Percentiles rank a stretch among this genome's conserved stretches.
These are phyloP conservation scores for Boulengeromyrus knoepffleri DNA, from an alignment of 2,113 vertebrate species.

Conservation along the genomic window DNA sequence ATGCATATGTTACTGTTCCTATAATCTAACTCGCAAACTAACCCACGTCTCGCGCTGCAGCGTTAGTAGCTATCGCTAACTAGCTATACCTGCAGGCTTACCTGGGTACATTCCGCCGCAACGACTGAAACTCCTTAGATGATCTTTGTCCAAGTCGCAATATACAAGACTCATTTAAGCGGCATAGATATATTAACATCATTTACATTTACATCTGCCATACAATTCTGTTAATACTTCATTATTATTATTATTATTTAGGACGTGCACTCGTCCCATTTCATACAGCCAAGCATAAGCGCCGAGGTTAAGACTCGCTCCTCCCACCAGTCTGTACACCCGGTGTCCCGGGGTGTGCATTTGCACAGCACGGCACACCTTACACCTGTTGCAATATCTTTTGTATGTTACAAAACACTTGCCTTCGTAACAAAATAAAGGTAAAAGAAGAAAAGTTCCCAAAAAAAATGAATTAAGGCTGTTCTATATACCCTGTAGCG, in stretches of 20 bases:
- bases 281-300: background rate
- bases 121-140: background rate
- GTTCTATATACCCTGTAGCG: background rate
- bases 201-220: background rate
- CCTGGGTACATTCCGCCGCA: background rate
- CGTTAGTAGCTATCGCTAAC: background rate
- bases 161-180: background rate
- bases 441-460: background rate
- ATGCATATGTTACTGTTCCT: background rate
- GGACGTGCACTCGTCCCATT: background rate
- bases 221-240: background rate
- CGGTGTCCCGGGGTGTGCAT: background rate
- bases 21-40: background rate
- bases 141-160: background rate
- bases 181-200: background rate
- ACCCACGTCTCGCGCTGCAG: background rate
- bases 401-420: background rate
- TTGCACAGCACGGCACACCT: background rate
- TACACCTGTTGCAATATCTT: background rate
- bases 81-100: slow-evolving; percentile 2
- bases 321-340: background rate
- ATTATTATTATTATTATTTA: background rate
- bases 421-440: background rate
- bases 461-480: background rate
- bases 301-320: background rate